Evolutionary conservation across 1,140 invertebrate genomes (phyloP).

Genomic region (Cydia pomonella): DNA sequence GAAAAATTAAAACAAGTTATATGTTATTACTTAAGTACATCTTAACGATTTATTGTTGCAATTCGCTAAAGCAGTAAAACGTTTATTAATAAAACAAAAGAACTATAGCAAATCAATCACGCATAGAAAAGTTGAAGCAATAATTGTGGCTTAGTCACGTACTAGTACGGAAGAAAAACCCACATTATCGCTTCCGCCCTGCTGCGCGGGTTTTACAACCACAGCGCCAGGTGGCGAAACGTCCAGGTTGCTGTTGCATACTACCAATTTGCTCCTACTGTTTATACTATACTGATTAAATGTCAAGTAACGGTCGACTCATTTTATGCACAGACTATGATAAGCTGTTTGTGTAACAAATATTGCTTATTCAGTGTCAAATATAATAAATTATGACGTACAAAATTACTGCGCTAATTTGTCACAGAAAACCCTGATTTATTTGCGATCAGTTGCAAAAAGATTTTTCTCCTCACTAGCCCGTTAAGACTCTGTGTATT

Average conservation of each 20-base stretch:
- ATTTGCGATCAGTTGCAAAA: too few species aligned
- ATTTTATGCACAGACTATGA: too few species aligned
- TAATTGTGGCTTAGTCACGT: not conserved
- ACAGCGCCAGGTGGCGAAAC: not conserved
- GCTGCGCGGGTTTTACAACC: not conserved
- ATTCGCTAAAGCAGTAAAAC: not conserved
- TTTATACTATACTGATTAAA: too few species aligned
- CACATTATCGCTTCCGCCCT: not conserved
- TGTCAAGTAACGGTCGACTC: too few species aligned
- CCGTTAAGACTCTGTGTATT: too few species aligned
- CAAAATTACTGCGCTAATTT: too few species aligned
- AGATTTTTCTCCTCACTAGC: too few species aligned
- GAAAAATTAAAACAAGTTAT: not conserved
- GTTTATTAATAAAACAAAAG: not conserved
- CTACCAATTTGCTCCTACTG: not conserved
- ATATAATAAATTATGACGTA: too few species aligned
- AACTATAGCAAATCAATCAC: not conserved
- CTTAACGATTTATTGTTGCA: not conserved
- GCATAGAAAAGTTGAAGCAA: not conserved
- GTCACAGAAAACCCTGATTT: too few species aligned
- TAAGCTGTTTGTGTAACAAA: too few species aligned
- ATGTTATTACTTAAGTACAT: too few species aligned
- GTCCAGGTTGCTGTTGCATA: conserved; percentile 8
- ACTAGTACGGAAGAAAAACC: not conserved
- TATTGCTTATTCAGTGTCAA: too few species aligned